These are phyloP conservation scores for Cebidichthys violaceus DNA, from an alignment of 2,113 vertebrate genomes.

Conservation along the genomic window DNA sequence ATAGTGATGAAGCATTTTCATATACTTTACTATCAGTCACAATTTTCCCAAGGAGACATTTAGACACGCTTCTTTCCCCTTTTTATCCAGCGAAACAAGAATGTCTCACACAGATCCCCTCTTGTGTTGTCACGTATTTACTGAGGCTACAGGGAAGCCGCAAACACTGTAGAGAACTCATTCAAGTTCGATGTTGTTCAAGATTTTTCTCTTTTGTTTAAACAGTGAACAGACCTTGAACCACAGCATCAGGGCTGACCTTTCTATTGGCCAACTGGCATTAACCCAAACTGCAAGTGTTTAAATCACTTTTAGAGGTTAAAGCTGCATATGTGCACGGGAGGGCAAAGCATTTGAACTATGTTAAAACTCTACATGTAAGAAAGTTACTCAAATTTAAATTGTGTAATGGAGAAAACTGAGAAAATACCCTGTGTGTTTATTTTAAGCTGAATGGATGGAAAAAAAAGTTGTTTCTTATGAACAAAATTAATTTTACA, in stretches of 20 bases:
- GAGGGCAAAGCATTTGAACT: background rate
- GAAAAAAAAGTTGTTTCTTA: background rate
- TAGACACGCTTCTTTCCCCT: conserved; percentile 19
- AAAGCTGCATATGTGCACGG: background rate
- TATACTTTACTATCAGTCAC: background rate
- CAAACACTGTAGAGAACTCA: background rate
- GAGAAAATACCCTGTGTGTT: background rate
- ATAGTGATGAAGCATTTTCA: background rate
- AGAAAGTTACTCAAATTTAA: background rate
- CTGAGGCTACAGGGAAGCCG: conserved; percentile 11
- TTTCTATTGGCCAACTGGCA: background rate
- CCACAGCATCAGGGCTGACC: background rate
- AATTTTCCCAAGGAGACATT: conserved; percentile 31
- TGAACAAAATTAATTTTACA: background rate
- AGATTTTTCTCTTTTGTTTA: background rate
- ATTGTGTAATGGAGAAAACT: background rate
- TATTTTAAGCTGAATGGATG: background rate
- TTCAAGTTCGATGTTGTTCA: conserved; percentile 29
- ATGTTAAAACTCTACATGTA: background rate
- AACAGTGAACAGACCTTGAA: conserved; percentile 1
- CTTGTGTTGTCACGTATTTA: conserved; percentile 20
- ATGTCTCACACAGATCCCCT: conserved; percentile 11
- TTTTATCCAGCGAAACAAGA: conserved; percentile 31
- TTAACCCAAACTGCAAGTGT: background rate
- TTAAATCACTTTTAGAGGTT: background rate